phyloP scores from a whole-genome alignment of 2,113 vertebrate genomes.

The Ammodramus savannarum region DNA sequence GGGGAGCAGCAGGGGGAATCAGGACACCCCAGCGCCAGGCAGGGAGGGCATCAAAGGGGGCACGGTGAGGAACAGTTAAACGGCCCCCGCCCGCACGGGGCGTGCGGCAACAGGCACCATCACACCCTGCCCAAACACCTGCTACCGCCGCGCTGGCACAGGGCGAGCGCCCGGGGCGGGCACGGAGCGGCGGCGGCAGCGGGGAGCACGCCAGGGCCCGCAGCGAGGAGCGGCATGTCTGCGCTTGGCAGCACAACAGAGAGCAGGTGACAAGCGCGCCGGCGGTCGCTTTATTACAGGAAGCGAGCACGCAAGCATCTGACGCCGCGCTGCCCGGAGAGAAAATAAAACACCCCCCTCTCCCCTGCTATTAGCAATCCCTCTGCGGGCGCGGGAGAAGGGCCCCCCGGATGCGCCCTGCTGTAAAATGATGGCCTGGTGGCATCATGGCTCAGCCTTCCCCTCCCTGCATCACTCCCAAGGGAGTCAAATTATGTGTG shows the following conservation, averaged over 20 bases:
- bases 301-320: slow-evolving; percentile 18
- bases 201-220: slow-evolving; percentile 22
- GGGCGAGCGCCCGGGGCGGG: slow-evolving; percentile 18
- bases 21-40: background rate
- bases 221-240: slow-evolving; percentile 57
- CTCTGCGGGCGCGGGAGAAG: background rate
- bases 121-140: slow-evolving; percentile 60
- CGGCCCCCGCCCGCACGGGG: background rate
- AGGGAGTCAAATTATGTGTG: background rate
- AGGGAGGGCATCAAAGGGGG: fast-evolving
- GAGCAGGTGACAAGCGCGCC: slow-evolving; percentile 62
- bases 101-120: slow-evolving; percentile 41
- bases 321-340: background rate
- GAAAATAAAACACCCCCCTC: background rate
- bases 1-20: background rate
- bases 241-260: slow-evolving; percentile 38
- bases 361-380: background rate
- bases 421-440: background rate
- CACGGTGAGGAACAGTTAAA: slow-evolving; percentile 2
- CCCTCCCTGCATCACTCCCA: fast-evolving
- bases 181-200: background rate
- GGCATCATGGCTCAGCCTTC: background rate
- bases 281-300: slow-evolving; percentile 34
- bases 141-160: slow-evolving; percentile 25
- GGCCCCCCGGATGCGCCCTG: background rate